Evolutionary conservation across 2,888 invertebrate genomes (phyloP), one percentile per base, ranked within the genome.

Genomic region (Rotaria sp.): DNA sequence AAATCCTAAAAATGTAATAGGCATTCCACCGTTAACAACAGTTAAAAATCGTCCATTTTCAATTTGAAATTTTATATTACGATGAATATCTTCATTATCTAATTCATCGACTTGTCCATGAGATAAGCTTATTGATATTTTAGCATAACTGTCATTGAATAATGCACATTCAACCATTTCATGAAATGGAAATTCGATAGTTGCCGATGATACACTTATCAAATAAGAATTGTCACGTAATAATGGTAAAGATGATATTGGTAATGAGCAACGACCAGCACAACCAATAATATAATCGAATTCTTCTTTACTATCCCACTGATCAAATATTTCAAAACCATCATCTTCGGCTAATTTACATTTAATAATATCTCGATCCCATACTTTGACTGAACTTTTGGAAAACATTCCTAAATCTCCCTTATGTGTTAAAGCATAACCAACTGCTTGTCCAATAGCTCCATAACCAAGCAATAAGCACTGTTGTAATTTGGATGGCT

Each of bases 281-380:
- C 67, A 67, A 67, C 67, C 67, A 15, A 67, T 67, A 67, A 67
- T 67, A 67, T 67, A 67, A 67, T 67, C n/a, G 15, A 67, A 67
- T 67, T 67, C 67, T 26, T 67, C n/a, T 7, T 21, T 67, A 21
- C 26, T 67, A 67, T 7, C 11, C 67, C 67, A 67, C 26, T 67
- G 67, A 67, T 67, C 26, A 15, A 67, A 67, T 30, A 67, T 30
- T 67, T 30, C 26, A 35, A 67, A 67, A 26, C 67, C 67, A 67
- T 67, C 35, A 30, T 30, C 26, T 30, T 67, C 67, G 2, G 67
- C 67, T 30, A 30, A 30, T 7, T n/a, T 67, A 26, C 35, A 11
- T 67, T 35, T 67, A 10, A 26, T 24, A 5, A 67, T 35, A 35
- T 67, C 67, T 67, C 26, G 21, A 67, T 67, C 67, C 67, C 67